Percentiles rank a stretch among this genome's conserved stretches.
Conservation (phyloP, 2,888 invertebrate genomes). For the Lobophora halterata region DNA sequence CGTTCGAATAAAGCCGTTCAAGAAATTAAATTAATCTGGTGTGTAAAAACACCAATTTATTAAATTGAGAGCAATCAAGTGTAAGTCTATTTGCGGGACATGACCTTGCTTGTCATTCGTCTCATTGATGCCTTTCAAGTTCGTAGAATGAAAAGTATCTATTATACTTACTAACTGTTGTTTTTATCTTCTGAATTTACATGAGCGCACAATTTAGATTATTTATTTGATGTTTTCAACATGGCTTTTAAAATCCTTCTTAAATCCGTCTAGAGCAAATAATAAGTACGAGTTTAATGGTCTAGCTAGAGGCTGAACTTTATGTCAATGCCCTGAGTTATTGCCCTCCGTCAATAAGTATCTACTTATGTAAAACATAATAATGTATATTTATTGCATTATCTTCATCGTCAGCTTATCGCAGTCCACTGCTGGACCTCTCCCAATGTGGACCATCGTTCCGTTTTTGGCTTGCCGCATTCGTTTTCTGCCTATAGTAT, state of each 20-base stretch:
- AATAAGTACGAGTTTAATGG: no score
- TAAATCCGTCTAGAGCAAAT: conserved; percentile 11
- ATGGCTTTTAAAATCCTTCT: conserved; percentile 8
- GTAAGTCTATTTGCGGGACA: conserved; percentile 13
- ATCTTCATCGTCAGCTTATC: no score
- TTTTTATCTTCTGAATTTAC: conserved; percentile 11
- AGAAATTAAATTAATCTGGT: conserved; percentile 23
- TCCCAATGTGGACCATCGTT: no score
- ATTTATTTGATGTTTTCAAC: conserved; percentile 8
- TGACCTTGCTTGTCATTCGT: conserved; percentile 22
- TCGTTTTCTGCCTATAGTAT: no score
- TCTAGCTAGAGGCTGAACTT: no score
- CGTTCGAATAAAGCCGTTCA: conserved; percentile 4
- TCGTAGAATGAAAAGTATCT: conserved; percentile 14
- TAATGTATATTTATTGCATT: background rate
- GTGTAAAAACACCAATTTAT: conserved; percentile 21
- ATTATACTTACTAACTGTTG: conserved; percentile 10
- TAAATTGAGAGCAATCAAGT: conserved; percentile 12
- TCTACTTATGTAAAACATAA: background rate
- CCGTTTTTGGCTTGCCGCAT: no score
- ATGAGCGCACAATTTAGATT: conserved; percentile 6
- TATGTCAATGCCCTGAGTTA: no score
- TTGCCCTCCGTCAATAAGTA: conserved; percentile 1
- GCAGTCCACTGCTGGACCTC: no score
- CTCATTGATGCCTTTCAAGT: conserved; percentile 19